These are phyloP conservation scores for Tenualosa ilisha DNA, from an alignment of 2,797 vertebrate species.

Conservation along the genomic window DNA sequence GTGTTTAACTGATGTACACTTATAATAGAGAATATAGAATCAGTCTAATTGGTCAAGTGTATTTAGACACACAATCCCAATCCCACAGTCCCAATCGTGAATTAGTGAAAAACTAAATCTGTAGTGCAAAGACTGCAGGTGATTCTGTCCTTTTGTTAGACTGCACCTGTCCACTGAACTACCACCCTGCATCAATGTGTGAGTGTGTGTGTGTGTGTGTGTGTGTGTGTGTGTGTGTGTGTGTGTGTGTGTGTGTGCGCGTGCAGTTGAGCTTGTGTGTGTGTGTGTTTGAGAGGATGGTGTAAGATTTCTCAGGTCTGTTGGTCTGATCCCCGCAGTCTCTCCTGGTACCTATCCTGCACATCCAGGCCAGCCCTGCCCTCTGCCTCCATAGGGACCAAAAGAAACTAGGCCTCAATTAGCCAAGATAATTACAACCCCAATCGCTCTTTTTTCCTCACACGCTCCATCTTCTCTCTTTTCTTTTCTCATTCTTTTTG, in stretches of 20 bases:
- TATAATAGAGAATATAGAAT: no score
- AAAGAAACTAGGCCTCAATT: slow-evolving; percentile 51
- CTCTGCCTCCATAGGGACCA: slow-evolving; percentile 42
- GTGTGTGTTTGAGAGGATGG: background rate
- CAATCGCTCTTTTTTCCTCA: slow-evolving; percentile 32
- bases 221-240: background rate
- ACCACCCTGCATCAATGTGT: background rate
- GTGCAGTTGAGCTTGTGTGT: background rate
- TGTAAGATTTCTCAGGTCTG: background rate
- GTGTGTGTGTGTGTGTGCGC: slow-evolving; percentile 2
- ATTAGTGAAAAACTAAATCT: background rate
- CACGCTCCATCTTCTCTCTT: background rate
- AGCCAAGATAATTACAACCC: slow-evolving; percentile 50
- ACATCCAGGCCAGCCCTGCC: slow-evolving; percentile 24
- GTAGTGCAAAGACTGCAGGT: background rate
- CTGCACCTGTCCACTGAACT: background rate
- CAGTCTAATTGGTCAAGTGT: no score
- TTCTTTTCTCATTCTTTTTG: background rate
- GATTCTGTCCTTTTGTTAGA: background rate
- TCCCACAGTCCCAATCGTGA: no score
- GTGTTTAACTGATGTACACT: no score
- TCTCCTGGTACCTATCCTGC: slow-evolving; percentile 10
- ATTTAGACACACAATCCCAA: no score
- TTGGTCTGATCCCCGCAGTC: slow-evolving; percentile 9
- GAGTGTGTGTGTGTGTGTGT: slow-evolving; percentile 19